Evolutionary conservation across 2,797 vertebrate species (phyloP), one percentile per base, ranked within the genome.

Genomic region (Catharus ustulatus): DNA sequence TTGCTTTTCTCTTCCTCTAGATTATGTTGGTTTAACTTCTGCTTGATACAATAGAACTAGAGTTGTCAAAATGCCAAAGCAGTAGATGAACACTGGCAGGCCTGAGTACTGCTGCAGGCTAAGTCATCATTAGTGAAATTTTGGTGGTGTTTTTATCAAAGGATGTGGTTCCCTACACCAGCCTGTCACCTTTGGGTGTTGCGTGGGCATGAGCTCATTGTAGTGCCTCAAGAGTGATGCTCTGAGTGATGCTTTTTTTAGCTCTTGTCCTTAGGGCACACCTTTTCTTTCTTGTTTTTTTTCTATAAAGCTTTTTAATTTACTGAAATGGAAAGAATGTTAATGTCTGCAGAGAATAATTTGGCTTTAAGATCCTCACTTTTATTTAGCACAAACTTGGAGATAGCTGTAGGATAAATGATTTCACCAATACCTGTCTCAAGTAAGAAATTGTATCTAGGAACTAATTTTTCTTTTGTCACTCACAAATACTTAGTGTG

Each of bases 181-280:
- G 8, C 19, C 14, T 79, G 43, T 88, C 27, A 13, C 68, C 19
- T 58, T 46, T 52, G 71, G 40, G 45, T 91, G 51, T 19, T 75
- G 58, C 0, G 0, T 12, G 21, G 67, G 29, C 32, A 51, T 24
- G 59, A 76, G 51, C 15, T 75, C 36, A 0, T 10, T 45, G 32
- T 30, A 23, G 48, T 87, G 68, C 63, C 72, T 48, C 67, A 79
- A 64, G 72, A 85, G n/a, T 48, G 51, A 72, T 54, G 2, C 27
- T 87, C 58, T 66, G 58, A 34, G 27, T 46, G 43, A 54, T 76
- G 49, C 30, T 48, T 78, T 82, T 78, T 80, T 64, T 3, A 30
- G 34, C 24, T 82, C 34, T 54, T 69, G 13, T 78, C 59, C 55
- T 63, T 69, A 82, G 71, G 62, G 19, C 55, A 52, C 38, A 68